Percentiles rank a stretch among this genome's conserved stretches.
Evolutionary conservation across 1,140 invertebrate genomes (phyloP).

Genomic region (Drosophila parabipectinata): DNA sequence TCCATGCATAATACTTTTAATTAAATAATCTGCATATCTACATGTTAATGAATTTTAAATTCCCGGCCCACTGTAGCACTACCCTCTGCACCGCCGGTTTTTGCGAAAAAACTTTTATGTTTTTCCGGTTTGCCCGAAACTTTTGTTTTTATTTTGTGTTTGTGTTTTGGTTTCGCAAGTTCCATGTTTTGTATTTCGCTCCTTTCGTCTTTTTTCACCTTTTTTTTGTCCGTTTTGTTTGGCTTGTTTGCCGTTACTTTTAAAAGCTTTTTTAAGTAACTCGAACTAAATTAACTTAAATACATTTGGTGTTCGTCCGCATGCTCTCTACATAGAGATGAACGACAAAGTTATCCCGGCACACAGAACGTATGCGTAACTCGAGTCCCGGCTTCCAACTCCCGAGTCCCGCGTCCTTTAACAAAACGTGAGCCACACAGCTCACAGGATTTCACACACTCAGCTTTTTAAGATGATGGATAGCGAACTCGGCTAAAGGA

Average conservation of each 20-base stretch:
- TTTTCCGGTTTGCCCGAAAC: conserved; percentile 8
- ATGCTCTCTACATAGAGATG: conserved; percentile 27
- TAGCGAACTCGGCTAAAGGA: conserved; percentile 22
- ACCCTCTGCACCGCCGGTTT: not conserved
- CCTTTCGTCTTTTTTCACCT: conserved; percentile 4
- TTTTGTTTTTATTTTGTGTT: conserved; percentile 37
- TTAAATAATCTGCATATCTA: conserved; percentile 80
- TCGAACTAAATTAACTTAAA: conserved; percentile 79
- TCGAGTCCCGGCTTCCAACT: not conserved
- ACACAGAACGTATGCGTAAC: conserved; percentile 51
- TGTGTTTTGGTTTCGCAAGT: conserved; percentile 37
- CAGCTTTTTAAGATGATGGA: conserved; percentile 18
- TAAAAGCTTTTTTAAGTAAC: conserved; percentile 82
- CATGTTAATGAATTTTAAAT: conserved; percentile 69
- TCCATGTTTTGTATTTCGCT: conserved; percentile 25
- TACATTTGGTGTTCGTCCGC: conserved; percentile 48
- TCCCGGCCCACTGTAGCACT: not conserved
- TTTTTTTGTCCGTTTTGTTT: conserved; percentile 30
- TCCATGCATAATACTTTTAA: conserved; percentile 56
- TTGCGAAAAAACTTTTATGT: not conserved
- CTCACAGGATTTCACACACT: not conserved
- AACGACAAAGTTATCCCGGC: conserved; percentile 8
- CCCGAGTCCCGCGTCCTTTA: not conserved
- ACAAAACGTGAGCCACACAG: conserved; percentile 5
- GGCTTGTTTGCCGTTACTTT: conserved; percentile 59